A percentile compares a stretch with the other conserved stretches of the same genome.
Evolutionary conservation across 2,888 invertebrate genomes (phyloP).

Genomic region (Chelonus formosanus): DNA sequence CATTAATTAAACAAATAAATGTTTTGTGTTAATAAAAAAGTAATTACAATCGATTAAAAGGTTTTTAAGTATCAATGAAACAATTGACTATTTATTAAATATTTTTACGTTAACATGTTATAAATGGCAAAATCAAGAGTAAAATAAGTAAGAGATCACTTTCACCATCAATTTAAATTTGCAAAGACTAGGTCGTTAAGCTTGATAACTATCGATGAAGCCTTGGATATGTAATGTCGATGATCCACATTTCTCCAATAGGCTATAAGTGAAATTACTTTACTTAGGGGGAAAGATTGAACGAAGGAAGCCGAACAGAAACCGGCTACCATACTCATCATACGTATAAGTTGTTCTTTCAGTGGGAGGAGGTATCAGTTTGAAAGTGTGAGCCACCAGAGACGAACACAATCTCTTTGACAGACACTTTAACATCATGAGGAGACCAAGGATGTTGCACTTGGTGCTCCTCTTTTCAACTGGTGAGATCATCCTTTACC

Average conservation of each 20-base stretch:
- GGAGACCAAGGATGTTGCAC: conserved; percentile 43
- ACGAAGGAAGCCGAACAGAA: conserved; percentile 39
- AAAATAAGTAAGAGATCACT: conserved; percentile 15
- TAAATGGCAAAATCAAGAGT: too few relatives aligned
- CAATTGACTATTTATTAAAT: too few relatives aligned
- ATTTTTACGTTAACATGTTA: too few relatives aligned
- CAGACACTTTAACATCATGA: conserved; percentile 42
- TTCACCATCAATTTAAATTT: conserved; percentile 29
- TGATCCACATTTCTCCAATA: conserved; percentile 51
- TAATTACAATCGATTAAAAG: too few relatives aligned
- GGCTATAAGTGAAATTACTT: conserved; percentile 48
- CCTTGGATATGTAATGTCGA: conserved; percentile 16
- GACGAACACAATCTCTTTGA: conserved; percentile 43
- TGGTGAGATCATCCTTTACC: conserved; percentile 43
- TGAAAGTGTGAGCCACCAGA: conserved; percentile 58
- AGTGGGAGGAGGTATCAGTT: conserved; percentile 57
- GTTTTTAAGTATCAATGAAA: too few relatives aligned
- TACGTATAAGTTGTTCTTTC: conserved; percentile 52
- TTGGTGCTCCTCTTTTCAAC: conserved; percentile 42
- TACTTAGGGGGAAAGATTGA: conserved; percentile 38
- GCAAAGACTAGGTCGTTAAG: conserved; percentile 35
- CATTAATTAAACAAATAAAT: too few relatives aligned
- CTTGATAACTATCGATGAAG: conserved; percentile 18
- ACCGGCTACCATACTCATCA: conserved; percentile 39
- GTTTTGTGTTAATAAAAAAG: too few relatives aligned